A percentile compares a stretch with the other conserved stretches of the same genome.
phyloP scores from a whole-genome alignment of 2,888 invertebrate genomes.

The Steinernema carpocapsae region DNA sequence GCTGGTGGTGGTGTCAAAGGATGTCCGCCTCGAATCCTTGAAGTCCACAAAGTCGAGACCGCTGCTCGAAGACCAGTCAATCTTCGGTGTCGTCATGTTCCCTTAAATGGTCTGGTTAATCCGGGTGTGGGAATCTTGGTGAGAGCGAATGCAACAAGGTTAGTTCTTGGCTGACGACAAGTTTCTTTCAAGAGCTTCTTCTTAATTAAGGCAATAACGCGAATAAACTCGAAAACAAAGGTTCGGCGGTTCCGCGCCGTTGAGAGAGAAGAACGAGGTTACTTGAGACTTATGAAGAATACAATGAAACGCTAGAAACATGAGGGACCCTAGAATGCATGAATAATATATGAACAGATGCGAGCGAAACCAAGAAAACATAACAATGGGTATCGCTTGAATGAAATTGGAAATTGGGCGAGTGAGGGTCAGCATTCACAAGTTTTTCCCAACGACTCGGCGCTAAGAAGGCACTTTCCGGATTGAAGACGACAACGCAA shows the following conservation, averaged over 20 bases:
- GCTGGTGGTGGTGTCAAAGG: background rate
- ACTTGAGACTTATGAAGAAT: background rate
- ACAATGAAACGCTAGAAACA: conserved; percentile 34
- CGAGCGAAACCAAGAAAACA: conserved; percentile 23
- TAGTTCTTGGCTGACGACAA: too few species aligned
- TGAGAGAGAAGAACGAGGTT: background rate
- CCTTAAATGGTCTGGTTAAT: conserved; percentile 4
- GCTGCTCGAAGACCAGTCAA: background rate
- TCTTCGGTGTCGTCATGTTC: conserved; percentile 3
- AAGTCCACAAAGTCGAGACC: background rate
- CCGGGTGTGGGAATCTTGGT: too few species aligned
- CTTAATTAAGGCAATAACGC: conserved; percentile 29
- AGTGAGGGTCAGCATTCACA: background rate
- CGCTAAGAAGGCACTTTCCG: background rate
- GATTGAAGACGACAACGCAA: background rate
- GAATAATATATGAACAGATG: conserved; percentile 31
- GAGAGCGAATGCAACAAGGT: too few species aligned
- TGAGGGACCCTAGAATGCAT: conserved; percentile 30
- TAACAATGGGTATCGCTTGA: conserved; percentile 23
- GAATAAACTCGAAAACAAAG: conserved; percentile 15
- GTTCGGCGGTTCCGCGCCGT: background rate
- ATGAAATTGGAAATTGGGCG: conserved; percentile 3
- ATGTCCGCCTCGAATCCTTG: conserved; percentile 13
- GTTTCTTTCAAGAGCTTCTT: too few species aligned
- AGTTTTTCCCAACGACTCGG: background rate